Evolutionary conservation across 2,797 vertebrate genomes (phyloP).

Genomic region (Eurystomus glaucurus): DNA sequence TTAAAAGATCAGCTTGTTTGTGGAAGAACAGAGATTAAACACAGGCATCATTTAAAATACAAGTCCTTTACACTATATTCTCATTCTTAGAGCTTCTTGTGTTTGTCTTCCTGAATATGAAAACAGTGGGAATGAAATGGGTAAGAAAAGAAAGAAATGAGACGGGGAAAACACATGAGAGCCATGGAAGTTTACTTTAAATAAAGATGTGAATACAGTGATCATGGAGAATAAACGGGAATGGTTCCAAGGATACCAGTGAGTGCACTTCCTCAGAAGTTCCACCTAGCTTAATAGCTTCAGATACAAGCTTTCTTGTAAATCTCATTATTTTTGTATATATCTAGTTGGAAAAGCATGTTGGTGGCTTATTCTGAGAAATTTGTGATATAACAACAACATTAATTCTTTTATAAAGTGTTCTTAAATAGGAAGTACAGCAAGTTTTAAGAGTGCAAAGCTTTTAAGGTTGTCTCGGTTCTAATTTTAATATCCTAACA

Average conservation of each 20-base stretch:
- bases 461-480: background rate
- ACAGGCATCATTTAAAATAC: background rate
- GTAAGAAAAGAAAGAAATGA: background rate
- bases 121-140: background rate
- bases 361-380: background rate
- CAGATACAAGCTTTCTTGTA: background rate
- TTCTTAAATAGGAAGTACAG: background rate
- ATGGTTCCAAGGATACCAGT: background rate
- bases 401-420: background rate
- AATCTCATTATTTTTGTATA: background rate
- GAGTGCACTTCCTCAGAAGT: background rate
- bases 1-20: background rate
- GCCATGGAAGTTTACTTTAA: background rate
- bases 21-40: background rate
- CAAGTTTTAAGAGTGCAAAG: background rate
- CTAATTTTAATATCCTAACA: background rate
- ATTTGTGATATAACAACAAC: background rate
- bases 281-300: background rate
- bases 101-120: background rate
- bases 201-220: background rate
- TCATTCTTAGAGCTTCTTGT: background rate
- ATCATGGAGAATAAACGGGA: background rate
- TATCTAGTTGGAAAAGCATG: background rate
- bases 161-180: fast-evolving
- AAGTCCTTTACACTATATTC: background rate